phyloP scores from a whole-genome alignment of 2,113 vertebrate genomes.

The Campylomormyrus numenius region DNA sequence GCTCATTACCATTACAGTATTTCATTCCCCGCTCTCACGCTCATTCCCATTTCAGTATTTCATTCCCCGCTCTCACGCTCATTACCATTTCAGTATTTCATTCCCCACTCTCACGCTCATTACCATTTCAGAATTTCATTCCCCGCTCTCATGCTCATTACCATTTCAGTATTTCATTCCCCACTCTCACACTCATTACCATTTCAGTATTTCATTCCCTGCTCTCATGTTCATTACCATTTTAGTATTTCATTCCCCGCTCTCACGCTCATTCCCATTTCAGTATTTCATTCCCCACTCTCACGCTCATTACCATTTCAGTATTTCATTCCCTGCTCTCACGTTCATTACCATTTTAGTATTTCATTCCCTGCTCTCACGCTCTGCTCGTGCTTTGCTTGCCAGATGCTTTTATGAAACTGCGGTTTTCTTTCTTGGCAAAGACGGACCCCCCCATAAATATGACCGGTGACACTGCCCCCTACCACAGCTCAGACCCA shows the following conservation, averaged over 20 bases:
- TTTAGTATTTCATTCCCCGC: too few relatives aligned
- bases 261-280: not conserved
- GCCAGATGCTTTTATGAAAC: not conserved
- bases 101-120: too few relatives aligned
- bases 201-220: too few relatives aligned
- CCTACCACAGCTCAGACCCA: not conserved
- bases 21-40: not conserved
- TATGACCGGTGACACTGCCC: not conserved
- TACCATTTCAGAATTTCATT: too few relatives aligned
- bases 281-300: not conserved
- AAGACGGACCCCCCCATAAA: not conserved
- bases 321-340: not conserved
- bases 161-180: too few relatives aligned
- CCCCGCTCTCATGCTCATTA: too few relatives aligned
- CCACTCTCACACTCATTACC: too few relatives aligned
- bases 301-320: not conserved
- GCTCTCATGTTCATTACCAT: too few relatives aligned
- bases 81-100: too few relatives aligned
- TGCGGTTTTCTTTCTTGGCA: not conserved
- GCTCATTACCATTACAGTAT: not conserved
- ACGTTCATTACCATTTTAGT: not conserved
- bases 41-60: too few relatives aligned
- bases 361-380: not conserved
- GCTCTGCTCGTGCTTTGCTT: not conserved
- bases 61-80: too few relatives aligned